Percentiles rank a stretch among this genome's conserved stretches.
Evolutionary conservation across 2,888 invertebrate genomes (phyloP).

Genomic region (Lycocerus yunnanus): DNA sequence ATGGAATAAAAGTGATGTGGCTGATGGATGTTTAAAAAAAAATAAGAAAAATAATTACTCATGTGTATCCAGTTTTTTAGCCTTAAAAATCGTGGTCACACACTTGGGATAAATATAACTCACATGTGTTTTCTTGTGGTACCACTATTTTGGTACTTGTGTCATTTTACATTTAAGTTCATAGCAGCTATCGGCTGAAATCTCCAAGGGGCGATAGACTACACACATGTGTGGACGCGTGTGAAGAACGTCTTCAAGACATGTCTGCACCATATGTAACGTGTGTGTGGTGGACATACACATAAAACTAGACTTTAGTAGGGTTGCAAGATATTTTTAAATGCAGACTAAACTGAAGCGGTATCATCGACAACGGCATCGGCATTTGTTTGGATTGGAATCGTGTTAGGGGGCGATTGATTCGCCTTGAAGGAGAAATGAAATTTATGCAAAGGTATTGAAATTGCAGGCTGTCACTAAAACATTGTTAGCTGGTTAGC

Average conservation of each 20-base stretch:
- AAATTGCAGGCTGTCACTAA: slow-evolving; percentile 8
- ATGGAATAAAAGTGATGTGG: not conserved
- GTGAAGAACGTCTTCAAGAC: slow-evolving; percentile 52
- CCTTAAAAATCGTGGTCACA: slow-evolving; percentile 43
- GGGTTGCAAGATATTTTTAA: slow-evolving; percentile 51
- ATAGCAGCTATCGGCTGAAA: slow-evolving; percentile 2
- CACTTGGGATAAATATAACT: slow-evolving; percentile 46
- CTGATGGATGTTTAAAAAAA: not conserved
- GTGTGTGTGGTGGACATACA: slow-evolving; percentile 44
- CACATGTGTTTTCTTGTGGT: slow-evolving; percentile 41
- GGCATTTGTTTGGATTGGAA: not conserved
- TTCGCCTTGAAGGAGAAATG: not conserved
- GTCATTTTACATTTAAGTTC: slow-evolving; percentile 9
- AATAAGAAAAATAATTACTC: not conserved
- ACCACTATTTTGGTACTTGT: slow-evolving; percentile 12
- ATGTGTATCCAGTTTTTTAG: not conserved
- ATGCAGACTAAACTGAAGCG: slow-evolving; percentile 9
- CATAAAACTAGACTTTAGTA: slow-evolving; percentile 38
- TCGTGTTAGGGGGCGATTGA: not conserved
- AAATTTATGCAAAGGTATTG: not conserved
- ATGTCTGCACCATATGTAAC: slow-evolving; percentile 32
- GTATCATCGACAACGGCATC: not conserved
- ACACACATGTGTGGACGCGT: slow-evolving; percentile 51
- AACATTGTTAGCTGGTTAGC: slow-evolving; percentile 7
- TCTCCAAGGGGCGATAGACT: slow-evolving; percentile 38